These are phyloP conservation scores for Pelecanus crispus DNA, from an alignment of 2,113 vertebrate genomes.

Conservation along the genomic window DNA sequence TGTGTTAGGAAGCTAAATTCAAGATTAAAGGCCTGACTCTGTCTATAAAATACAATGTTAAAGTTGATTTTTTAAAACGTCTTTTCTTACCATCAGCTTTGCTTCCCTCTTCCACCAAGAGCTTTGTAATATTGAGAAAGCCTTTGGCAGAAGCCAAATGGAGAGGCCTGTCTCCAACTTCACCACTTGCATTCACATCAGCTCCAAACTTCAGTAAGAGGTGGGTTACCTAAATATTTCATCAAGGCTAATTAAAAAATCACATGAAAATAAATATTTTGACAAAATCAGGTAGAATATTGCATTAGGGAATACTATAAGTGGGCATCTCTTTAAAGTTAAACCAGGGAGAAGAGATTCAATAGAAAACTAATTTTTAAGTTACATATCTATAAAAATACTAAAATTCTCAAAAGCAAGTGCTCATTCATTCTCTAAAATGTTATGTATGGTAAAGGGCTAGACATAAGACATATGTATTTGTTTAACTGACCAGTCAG, in stretches of 20 bases:
- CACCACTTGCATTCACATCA: conserved; percentile 87
- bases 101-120: conserved; percentile 84
- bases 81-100: conserved; percentile 82
- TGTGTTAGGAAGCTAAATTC: neutral
- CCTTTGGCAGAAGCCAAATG: conserved; percentile 92
- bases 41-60: neutral
- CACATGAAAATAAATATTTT: neutral
- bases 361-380: neutral
- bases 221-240: conserved; percentile 75
- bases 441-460: neutral
- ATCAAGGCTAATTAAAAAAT: neutral
- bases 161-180: conserved; percentile 92
- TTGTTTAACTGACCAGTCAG: neutral
- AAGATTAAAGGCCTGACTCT: neutral
- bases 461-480: neutral
- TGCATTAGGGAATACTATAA: neutral
- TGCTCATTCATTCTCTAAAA: neutral
- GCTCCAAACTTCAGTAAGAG: conserved; percentile 90
- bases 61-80: neutral
- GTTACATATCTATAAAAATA: neutral
- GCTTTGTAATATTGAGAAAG: conserved; percentile 81
- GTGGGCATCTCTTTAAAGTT: neutral
- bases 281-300: neutral
- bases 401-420: neutral
- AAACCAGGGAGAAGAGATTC: neutral